Evolutionary conservation across 2,888 invertebrate genomes (phyloP).

Genomic region (Pseudolycoriella hygida): DNA sequence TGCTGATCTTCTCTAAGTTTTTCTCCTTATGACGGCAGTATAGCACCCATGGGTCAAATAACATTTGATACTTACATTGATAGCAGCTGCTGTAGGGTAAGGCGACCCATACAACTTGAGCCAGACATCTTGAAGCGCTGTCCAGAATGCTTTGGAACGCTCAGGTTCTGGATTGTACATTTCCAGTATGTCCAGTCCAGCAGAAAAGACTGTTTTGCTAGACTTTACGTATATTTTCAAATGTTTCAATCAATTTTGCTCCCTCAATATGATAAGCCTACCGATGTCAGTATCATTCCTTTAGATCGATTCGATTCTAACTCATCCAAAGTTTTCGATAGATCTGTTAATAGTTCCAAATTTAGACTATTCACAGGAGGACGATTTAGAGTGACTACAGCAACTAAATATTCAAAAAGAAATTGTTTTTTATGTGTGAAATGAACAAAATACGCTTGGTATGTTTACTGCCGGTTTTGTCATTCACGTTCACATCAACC

Average conservation of each 20-base stretch:
- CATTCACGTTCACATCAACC: slow-evolving; percentile 39
- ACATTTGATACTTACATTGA: slow-evolving; percentile 73
- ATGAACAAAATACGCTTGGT: too few relatives aligned
- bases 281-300: slow-evolving; percentile 68
- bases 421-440: too few relatives aligned
- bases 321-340: slow-evolving; percentile 44
- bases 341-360: slow-evolving; percentile 46
- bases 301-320: slow-evolving; percentile 45
- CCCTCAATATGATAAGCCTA: slow-evolving; percentile 25
- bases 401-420: too few relatives aligned
- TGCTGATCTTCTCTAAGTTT: too few relatives aligned
- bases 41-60: too few relatives aligned
- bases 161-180: slow-evolving; percentile 66
- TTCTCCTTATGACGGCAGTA: too few relatives aligned
- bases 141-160: slow-evolving; percentile 51
- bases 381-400: slow-evolving; percentile 46
- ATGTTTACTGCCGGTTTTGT: slow-evolving; percentile 44
- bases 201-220: slow-evolving; percentile 56
- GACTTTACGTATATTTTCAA: slow-evolving; percentile 31
- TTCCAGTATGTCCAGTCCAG: slow-evolving; percentile 67
- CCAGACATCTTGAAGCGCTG: slow-evolving; percentile 62
- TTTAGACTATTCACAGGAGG: slow-evolving; percentile 71
- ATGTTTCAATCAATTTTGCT: slow-evolving; percentile 6
- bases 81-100: slow-evolving; percentile 60
- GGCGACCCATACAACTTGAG: slow-evolving; percentile 52